Base-by-base conservation (phyloP, 2,797 vertebrate genomes). In the Squalus acanthias region DNA sequence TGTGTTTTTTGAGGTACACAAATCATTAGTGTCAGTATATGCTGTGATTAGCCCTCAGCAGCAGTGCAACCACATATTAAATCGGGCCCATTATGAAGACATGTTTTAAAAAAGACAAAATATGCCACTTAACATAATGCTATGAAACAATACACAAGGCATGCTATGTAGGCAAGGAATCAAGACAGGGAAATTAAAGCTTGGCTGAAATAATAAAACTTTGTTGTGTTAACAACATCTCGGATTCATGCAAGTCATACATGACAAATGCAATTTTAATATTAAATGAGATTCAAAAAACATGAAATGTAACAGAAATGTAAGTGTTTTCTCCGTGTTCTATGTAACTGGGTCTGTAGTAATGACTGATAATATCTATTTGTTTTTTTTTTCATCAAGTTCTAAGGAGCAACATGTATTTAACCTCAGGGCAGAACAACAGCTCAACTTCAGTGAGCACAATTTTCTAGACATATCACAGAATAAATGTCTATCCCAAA, bases 131-230 rank as follows among this genome's bases (percentile, higher is more conserved):
- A 74, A 76, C 17, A 74, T 53, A 33, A 76, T 95, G 26, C 50
- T 33, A 95, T 74, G 94, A 95, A 95, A 95, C 94, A 95, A 57
- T 60, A 33, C 94, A 95, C 26, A 74, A 93, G 74, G 20, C 94
- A 95, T 95, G 94, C 94, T 57, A 57, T 20, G 17, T 60, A n/a
- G 94, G 94, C 26, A 60, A 76, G 13, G 53, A 57, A 17, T 57
- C 39, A 95, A 95, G 94, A 76, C 26, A 33, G 53, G 50, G 26
- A 76, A 33, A 57, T 76, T 76, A 95, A 95, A 95, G 94, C 26
- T 92, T 50, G 29, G 53, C 29, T 95, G 50, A 95, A 74, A n/a
- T 95, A 74, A 95, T 95, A 95, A 95, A 95, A 95, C 72, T 60
- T 29, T 95, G 70, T 74, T 70, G 20, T 70, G 17, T 46, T 57